Evolutionary conservation across 2,888 invertebrate species (phyloP).

Genomic region (Hymenopus coronatus): DNA sequence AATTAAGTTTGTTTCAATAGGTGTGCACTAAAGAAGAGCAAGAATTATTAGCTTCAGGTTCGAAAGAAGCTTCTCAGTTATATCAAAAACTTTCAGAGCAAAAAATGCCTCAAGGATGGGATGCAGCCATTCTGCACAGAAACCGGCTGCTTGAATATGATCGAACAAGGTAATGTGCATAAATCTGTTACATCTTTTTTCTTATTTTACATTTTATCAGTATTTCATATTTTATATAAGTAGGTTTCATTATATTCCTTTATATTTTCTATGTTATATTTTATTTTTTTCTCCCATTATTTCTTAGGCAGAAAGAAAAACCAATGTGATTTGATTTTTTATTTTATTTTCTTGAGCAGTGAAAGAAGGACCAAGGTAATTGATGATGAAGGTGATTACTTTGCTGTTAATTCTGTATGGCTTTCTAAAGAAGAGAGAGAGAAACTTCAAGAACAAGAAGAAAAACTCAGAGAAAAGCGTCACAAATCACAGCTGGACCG

Average conservation of each 20-base stretch:
- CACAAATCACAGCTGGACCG: slow-evolving; percentile 64
- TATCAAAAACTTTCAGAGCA: slow-evolving; percentile 63
- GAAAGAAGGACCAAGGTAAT: slow-evolving; percentile 74
- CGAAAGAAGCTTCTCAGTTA: slow-evolving; percentile 66
- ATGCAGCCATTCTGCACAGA: slow-evolving; percentile 72
- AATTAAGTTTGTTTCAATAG: slow-evolving; percentile 42
- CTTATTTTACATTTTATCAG: not conserved
- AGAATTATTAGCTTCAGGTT: slow-evolving; percentile 60
- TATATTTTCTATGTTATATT: not conserved
- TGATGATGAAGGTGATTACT: slow-evolving; percentile 95
- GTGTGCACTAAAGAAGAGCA: slow-evolving; percentile 72
- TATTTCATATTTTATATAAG: not conserved
- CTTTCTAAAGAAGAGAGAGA: slow-evolving; percentile 67
- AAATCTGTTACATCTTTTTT: not conserved
- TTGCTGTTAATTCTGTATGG: slow-evolving; percentile 80
- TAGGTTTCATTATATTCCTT: not conserved
- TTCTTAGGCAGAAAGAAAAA: too few species aligned
- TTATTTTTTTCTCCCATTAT: too few species aligned
- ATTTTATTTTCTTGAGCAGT: slow-evolving; percentile 51
- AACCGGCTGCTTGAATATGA: slow-evolving; percentile 83
- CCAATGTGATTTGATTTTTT: not conserved
- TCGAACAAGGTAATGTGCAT: slow-evolving; percentile 60
- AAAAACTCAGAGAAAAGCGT: slow-evolving; percentile 63
- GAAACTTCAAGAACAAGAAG: slow-evolving; percentile 63
- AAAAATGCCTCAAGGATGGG: slow-evolving; percentile 59